Base-by-base conservation (phyloP, 1,140 invertebrate species). In the Heliconius melpomene region DNA sequence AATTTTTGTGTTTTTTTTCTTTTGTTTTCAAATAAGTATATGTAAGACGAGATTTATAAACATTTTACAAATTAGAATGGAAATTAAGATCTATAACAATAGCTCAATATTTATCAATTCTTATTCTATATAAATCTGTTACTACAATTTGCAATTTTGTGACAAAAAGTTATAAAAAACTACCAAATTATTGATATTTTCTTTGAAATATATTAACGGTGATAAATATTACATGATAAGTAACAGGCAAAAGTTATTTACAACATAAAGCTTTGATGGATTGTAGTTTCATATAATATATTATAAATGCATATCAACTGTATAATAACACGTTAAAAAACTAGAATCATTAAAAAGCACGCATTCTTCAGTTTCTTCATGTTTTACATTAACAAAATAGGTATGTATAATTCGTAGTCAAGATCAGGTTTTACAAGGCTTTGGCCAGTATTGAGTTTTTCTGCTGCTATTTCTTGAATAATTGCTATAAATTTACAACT, bases 251-350 rank as follows among this genome's bases (percentile, higher is more conserved):
- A 60, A 54, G 52, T 7, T 54, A 7, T 54, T n/a, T 54, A 54
- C 52, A 54, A 54, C 52, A n/a, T 54, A n/a, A 9, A 60, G 23
- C 57, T 60, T 60, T 60, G 57, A 60, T 26, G 57, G n/a, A 60
- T 60, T 26, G 57, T 60, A 60, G 11, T n/a, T 29, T 66, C n/a
- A 26, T 16, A 66, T 6, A 23, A 60, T 66, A 26, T 66, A 66
- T 29, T 66, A 29, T 66, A 66, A 26, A 66, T 2, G 60, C 3
- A 23, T 66, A 66, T 29, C 60, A 66, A 66, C 60, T 13, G 8
- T 66, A 66, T 29, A 66, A 66, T 66, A 66, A 66, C 23, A 66
- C 11, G 60, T 66, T 26, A 66, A 29, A 66, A 66, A 66, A 66
- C 60, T 66, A 66, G 60, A 66, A 29, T 66, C 60, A 66, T 66